A percentile compares a stretch with the other conserved stretches of the same genome.
These are phyloP conservation scores for Mythimna albipuncta DNA, from an alignment of 2,888 invertebrate species.

Conservation along the genomic window DNA sequence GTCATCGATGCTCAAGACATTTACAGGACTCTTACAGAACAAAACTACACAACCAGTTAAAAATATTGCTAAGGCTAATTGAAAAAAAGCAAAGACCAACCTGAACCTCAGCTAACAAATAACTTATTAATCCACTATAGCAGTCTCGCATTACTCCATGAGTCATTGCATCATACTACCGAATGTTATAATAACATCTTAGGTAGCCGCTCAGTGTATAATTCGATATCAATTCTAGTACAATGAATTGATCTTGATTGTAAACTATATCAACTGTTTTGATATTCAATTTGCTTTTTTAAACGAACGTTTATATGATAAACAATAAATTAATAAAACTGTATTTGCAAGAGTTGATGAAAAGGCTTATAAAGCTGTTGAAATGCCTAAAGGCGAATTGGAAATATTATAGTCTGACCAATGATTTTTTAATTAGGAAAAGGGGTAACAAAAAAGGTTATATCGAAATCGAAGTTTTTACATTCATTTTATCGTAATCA, in stretches of 20 bases:
- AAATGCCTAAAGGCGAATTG: not conserved
- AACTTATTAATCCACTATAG: too few relatives aligned
- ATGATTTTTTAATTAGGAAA: not conserved
- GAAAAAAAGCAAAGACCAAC: not conserved
- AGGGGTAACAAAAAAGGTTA: too few relatives aligned
- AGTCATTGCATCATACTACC: constrained; percentile 6
- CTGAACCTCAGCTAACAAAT: not conserved
- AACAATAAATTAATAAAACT: not conserved
- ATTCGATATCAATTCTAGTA: constrained; percentile 10
- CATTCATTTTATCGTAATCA: too few relatives aligned
- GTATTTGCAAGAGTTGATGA: not conserved
- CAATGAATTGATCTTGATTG: constrained; percentile 20
- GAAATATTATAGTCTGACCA: not conserved
- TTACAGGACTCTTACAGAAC: too few relatives aligned
- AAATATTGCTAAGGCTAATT: too few relatives aligned
- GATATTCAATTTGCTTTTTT: not conserved
- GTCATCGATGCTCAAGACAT: too few relatives aligned
- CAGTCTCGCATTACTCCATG: constrained; percentile 1
- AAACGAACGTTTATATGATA: not conserved
- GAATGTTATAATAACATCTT: constrained; percentile 46
- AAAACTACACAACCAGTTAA: too few relatives aligned
- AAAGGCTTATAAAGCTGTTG: not conserved
- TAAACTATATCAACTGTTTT: constrained; percentile 18
- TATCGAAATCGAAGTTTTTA: too few relatives aligned
- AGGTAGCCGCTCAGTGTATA: not conserved